These are phyloP conservation scores for Pavo muticus DNA, from an alignment of 2,113 vertebrate species.

Conservation along the genomic window DNA sequence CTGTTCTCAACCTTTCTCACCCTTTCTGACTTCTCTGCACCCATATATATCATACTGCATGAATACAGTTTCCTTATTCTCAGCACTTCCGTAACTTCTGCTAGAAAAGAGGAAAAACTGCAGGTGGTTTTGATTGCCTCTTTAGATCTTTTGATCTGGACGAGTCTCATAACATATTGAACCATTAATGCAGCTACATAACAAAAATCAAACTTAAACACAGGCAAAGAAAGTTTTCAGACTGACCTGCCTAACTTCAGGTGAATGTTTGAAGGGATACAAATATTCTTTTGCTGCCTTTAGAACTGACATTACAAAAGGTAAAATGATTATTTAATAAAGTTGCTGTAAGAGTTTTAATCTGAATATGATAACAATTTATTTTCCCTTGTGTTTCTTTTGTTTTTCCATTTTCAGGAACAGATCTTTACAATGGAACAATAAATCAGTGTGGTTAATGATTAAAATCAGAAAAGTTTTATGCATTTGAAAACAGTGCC, in stretches of 20 bases:
- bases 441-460: conserved; percentile 33
- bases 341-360: not conserved
- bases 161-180: not conserved
- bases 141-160: not conserved
- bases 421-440: conserved; percentile 27
- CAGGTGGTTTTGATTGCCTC: not conserved
- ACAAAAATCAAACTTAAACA: not conserved
- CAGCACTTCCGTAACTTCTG: not conserved
- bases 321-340: not conserved
- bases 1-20: not conserved
- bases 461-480: not conserved
- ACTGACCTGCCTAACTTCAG: not conserved
- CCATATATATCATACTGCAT: too few species aligned
- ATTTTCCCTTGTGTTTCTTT: not conserved
- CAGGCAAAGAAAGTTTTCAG: not conserved
- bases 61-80: not conserved
- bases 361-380: not conserved
- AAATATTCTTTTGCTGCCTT: not conserved
- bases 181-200: not conserved
- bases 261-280: not conserved
- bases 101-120: not conserved
- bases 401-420: not conserved
- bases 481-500: not conserved
- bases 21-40: not conserved
- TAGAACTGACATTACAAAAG: not conserved